Percentiles rank a stretch among this genome's conserved stretches.
These are phyloP conservation scores for Salmo trutta DNA, from an alignment of 2,797 vertebrate genomes.

Conservation along the genomic window DNA sequence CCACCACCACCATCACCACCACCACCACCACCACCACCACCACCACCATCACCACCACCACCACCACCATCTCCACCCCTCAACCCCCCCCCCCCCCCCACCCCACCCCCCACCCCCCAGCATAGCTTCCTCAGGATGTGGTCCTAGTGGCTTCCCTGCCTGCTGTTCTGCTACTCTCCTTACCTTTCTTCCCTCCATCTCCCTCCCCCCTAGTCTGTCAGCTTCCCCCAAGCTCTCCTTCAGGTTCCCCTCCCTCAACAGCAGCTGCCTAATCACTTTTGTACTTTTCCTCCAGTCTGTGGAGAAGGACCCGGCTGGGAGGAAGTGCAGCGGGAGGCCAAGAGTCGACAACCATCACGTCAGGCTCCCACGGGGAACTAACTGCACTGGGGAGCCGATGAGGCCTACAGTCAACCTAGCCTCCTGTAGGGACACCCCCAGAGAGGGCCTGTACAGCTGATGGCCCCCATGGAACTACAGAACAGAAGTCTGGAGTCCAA, in stretches of 20 bases:
- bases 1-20: conserved; percentile 26
- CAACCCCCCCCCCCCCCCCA: conserved; percentile 48
- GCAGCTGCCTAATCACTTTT: conserved; percentile 70
- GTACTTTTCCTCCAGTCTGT: conserved; percentile 71
- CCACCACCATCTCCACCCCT: conserved; percentile 30
- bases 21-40: conserved; percentile 16
- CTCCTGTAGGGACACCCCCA: conserved; percentile 58
- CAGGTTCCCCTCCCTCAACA: conserved; percentile 34
- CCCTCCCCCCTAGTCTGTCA: conserved; percentile 16
- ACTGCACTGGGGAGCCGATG: conserved; percentile 56
- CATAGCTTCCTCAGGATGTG: conserved; percentile 58
- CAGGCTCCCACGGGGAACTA: conserved; percentile 60
- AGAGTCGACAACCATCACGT: conserved; percentile 54
- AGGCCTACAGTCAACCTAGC: conserved; percentile 61
- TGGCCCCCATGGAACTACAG: neutral
- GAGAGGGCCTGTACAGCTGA: neutral
- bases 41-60: neutral
- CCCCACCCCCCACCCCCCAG: neutral
- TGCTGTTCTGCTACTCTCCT: neutral
- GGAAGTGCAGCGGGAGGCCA: conserved; percentile 60
- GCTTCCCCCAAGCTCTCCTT: conserved; percentile 19
- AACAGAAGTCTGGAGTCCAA: neutral
- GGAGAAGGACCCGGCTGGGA: conserved; percentile 42
- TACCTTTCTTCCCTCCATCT: conserved; percentile 4
- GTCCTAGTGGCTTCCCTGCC: conserved; percentile 17